Evolutionary conservation across 2,888 invertebrate genomes (phyloP), one percentile per base, ranked within the genome.

Genomic region (Dasypogon diadema): DNA sequence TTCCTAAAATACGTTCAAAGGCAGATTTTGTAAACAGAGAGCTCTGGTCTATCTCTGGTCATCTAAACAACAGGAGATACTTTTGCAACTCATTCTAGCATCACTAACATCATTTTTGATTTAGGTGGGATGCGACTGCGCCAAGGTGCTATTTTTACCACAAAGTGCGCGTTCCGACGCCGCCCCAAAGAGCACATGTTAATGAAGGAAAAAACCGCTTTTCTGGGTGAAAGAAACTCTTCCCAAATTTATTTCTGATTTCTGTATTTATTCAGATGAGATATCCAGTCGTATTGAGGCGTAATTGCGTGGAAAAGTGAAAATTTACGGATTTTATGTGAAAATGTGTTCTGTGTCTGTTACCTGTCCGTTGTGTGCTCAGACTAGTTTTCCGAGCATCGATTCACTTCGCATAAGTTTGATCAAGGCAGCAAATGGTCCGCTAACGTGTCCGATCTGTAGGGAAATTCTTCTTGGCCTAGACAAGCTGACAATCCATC

Each of bases 401-500:
- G 91, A 93, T 82, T 87, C 91, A 14, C 86, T 95, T 79, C 89
- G 92, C 82, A 89, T 91, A 76, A 90, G 91, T 80, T 87, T 95
- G 73, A 92, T 94, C 77, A 90, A 89, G 81, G 92, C 92, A 48
- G 92, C 94, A 14, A 93, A 92, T 60, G 90, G 92, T 78, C 91
- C 91, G 78, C 87, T 94, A 80, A 83, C 89, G 73, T 95, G 95
- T 83, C 94, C 94, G 12, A 90, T 94, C 77, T 95, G 95, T 83
- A 89, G 90, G 81, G 93, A 94, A 81, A 87, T 91, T 80, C 87
- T 94, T 18, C 86, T 90, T 78, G 94, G 94, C 1, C 88, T 95
- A 79, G 94, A 94, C 84, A 94, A 94, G 87, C 87, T 94, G 68
- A 94, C 94, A 0, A 93, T 94, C 82, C 94, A 95, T 85, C 87